Percentiles rank a stretch among this genome's conserved stretches.
Evolutionary conservation across 2,113 vertebrate species (phyloP).

Genomic region (Oophaga pumilio): DNA sequence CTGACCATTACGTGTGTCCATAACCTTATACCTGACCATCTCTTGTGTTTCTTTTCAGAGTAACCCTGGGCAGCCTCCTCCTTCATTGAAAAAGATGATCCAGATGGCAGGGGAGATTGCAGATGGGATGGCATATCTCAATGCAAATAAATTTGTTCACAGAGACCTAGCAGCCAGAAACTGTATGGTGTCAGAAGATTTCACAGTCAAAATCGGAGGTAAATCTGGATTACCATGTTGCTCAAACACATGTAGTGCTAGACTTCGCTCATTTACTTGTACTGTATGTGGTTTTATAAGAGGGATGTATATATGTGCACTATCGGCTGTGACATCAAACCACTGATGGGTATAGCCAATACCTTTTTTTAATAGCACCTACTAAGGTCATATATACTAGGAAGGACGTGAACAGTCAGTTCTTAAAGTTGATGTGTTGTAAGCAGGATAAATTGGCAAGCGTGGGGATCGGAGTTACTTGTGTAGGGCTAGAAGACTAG

Average conservation of each 20-base stretch:
- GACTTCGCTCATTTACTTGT: not conserved
- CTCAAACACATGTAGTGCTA: not conserved
- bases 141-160: constrained; percentile 98
- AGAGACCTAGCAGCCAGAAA: constrained; percentile 95
- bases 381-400: too few relatives aligned
- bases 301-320: not conserved
- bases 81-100: constrained; percentile 96
- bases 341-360: too few relatives aligned
- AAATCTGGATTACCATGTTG: not conserved
- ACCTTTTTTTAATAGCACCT: too few relatives aligned
- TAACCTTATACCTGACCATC: not conserved
- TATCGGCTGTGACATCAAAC: too few relatives aligned
- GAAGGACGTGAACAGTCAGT: too few relatives aligned
- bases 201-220: constrained; percentile 99
- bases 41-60: constrained; percentile 71
- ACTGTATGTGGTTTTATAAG: not conserved
- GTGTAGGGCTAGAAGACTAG: too few relatives aligned
- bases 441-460: too few relatives aligned
- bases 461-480: too few relatives aligned
- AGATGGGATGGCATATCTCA: constrained; percentile 97
- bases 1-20: too few relatives aligned
- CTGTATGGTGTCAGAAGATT: constrained; percentile 98
- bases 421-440: too few relatives aligned
- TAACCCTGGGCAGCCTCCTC: constrained; percentile 80
- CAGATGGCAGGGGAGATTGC: constrained; percentile 99